phyloP scores from a whole-genome alignment of 1,140 invertebrate species.

The Batillaria attramentaria region DNA sequence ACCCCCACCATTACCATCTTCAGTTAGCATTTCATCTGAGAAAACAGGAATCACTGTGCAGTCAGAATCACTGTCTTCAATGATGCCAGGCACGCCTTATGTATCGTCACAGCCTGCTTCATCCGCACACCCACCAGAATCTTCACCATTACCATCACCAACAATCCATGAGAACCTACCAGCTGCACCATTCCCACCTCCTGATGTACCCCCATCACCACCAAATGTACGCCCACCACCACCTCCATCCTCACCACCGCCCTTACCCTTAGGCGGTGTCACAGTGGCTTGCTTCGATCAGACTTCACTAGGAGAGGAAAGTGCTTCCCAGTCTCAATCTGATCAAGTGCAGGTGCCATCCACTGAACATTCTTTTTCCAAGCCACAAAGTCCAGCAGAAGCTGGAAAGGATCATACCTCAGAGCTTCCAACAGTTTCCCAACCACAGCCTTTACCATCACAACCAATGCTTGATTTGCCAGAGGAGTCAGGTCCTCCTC shows the following conservation, averaged over 20 bases:
- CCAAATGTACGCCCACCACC: neutral
- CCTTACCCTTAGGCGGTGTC: neutral
- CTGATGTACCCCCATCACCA: neutral
- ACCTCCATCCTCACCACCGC: neutral
- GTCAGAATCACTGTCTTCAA: too few species aligned
- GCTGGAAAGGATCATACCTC: too few species aligned
- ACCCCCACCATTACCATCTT: too few species aligned
- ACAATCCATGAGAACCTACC: neutral
- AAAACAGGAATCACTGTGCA: too few species aligned
- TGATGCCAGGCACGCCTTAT: too few species aligned
- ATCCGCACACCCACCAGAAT: neutral
- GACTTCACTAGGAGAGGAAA: too few species aligned
- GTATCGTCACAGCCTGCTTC: neutral
- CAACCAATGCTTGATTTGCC: neutral
- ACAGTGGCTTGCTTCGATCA: too few species aligned
- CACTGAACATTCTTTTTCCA: too few species aligned
- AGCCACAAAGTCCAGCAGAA: too few species aligned
- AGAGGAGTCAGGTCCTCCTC: neutral
- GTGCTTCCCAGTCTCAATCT: too few species aligned
- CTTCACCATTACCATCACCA: neutral
- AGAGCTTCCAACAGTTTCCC: neutral
- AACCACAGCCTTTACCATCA: neutral
- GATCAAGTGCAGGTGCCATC: too few species aligned
- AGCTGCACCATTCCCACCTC: neutral
- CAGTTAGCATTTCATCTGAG: too few species aligned